Evolutionary conservation across 64 coral and sea anemone genomes (phyloP), one percentile per base, ranked within the genome.

Genomic region (Porites australiensis): DNA sequence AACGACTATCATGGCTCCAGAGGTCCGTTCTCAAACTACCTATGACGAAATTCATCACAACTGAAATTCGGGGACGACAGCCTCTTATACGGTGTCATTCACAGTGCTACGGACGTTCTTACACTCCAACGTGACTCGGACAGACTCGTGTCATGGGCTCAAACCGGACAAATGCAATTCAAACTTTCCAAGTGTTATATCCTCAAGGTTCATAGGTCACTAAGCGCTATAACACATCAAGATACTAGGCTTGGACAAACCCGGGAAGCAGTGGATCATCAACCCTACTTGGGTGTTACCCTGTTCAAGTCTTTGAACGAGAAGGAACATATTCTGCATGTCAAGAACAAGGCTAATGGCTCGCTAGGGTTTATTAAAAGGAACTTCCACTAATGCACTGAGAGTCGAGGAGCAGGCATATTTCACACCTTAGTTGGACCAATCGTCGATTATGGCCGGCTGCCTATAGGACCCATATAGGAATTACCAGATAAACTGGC

Each of bases 151-250:
- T 44, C 15, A 58, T 72, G 84, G 69, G 84, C 84, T 49, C 50
- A 87, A 69, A 59, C 13, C 58, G 58, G 69, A 69, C 48, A 87
- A 74, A 87, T 73, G 59, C 53, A 57, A 13, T 87, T 87, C 67
- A 0, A 87, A 44, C 69, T 69, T 13, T 83, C 80, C 12, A 64
- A 83, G 66, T 64, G 60, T 63, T 83, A 43, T 10, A 52, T 64
- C 14, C 58, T 83, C 11, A 19, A 5, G 16, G 23, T 83, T 44
- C 66, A 18, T 47, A 83, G 58, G 46, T 46, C 64, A 11, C 58
- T 60, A 16, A 59, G 61, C 9, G 53, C 78, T 60, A 27, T 82
- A 8, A 12, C 61, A 8, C 37, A 82, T 59, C 23, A 15, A 19
- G 58, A 82, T 54, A 15, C 54, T 54, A n/a, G 58, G 78, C 51